Base-by-base conservation (phyloP, 2,113 vertebrate species). In the Recurvirostra avosetta region DNA sequence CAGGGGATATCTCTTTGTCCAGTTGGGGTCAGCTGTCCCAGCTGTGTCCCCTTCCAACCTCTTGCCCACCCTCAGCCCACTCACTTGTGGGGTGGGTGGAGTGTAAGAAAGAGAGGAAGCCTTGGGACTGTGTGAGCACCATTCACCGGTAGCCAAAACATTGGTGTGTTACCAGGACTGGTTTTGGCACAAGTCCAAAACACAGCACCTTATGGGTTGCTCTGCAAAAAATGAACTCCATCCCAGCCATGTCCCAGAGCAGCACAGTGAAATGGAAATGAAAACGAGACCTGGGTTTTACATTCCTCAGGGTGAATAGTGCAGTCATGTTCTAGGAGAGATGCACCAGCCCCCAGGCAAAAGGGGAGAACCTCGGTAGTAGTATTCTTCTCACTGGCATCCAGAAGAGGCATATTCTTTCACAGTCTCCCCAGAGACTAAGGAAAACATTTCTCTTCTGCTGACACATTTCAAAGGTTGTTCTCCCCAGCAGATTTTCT, bases 41-140 rank as follows among this genome's bases (percentile, higher is more conserved):
- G 5, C 49, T 40, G 17, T 19, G 62, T 27, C 41, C 20, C 29
- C 41, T 50, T 14, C 15, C 50, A 61, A 61, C 16, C 61, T 11
- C 40, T 34, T n/a, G 40, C 34, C 36, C 34, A 9, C 6, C 12
- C 4, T 0, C 11, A 38, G 14, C 30, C 50, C 32, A 9, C 41
- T 58, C 49, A 2, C 41, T 9, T n/a, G 25, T 9, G 12, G 30
- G 9, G 5, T 2, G 3, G 6, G 5, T 29, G 11, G 19, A 12
- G n/a, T 40, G 43, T 16, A 23, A 59, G 49, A 34, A 30, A 10
- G 3, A 66, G 30, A 34, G 55, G 15, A 73, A 77, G 5, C 15
- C 61, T 47, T 4, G 4, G 22, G 5, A 8, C 30, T 9, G 50
- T 0, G 2, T n/a, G 17, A 38, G 49, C 29, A 20, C 8, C 0